Percentiles rank a stretch among this genome's conserved stretches.
phyloP scores from a whole-genome alignment of 2,888 invertebrate genomes.

The Eubasilissa splendida region DNA sequence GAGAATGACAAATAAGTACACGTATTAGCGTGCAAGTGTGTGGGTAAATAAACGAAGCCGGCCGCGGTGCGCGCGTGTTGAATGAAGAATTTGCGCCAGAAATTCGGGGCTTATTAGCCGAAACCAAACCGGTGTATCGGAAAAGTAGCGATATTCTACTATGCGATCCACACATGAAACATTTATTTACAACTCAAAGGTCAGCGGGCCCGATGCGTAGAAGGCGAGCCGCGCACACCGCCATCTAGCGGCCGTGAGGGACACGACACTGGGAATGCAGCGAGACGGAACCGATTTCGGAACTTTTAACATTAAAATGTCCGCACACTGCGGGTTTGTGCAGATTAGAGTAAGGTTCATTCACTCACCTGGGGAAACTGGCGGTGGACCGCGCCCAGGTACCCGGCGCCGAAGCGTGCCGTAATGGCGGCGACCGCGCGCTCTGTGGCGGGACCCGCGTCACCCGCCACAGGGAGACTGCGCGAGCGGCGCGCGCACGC shows the following conservation, averaged over 20 bases:
- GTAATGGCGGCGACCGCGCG: not conserved
- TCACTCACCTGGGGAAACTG: not conserved
- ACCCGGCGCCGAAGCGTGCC: not conserved
- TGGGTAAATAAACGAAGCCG: too few relatives aligned
- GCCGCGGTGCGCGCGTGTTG: not conserved
- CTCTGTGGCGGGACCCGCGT: not conserved
- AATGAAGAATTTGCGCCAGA: slow-evolving; percentile 12
- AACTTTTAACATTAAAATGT: not conserved
- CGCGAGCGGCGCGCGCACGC: not conserved
- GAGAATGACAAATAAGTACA: too few relatives aligned
- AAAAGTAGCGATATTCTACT: not conserved
- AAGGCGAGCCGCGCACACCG: not conserved
- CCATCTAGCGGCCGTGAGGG: not conserved
- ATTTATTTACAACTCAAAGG: not conserved
- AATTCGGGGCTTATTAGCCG: not conserved
- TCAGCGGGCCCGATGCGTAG: not conserved
- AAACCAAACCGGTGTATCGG: not conserved
- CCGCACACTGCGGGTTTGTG: not conserved
- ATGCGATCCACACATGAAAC: not conserved
- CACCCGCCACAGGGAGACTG: not conserved
- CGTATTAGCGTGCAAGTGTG: too few relatives aligned
- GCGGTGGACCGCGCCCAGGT: not conserved
- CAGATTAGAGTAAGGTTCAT: not conserved
- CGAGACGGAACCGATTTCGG: not conserved
- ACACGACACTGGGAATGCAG: not conserved